Percentiles rank a stretch among this genome's conserved stretches.
These are phyloP conservation scores for Apis laboriosa DNA, from an alignment of 1,140 invertebrate species.

Conservation along the genomic window DNA sequence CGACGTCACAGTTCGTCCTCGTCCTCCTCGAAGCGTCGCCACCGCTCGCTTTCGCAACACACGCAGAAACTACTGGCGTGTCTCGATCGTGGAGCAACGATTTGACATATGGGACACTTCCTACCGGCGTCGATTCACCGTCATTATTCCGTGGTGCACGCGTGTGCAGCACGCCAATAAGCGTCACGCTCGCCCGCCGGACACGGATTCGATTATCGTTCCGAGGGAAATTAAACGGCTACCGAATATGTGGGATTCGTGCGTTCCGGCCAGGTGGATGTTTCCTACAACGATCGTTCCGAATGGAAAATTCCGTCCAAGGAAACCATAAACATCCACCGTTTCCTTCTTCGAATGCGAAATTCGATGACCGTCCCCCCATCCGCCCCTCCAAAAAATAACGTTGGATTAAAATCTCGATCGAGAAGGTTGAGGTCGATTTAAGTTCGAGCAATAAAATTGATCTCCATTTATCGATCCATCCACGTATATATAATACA, in stretches of 20 bases:
- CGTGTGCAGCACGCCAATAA: slow-evolving; percentile 39
- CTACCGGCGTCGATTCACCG: slow-evolving; percentile 38
- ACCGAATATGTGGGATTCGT: background rate
- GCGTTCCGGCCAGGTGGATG: background rate
- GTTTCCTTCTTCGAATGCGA: no score
- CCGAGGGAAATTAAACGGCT: slow-evolving; percentile 25
- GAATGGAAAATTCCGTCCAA: background rate
- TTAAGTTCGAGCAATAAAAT: no score
- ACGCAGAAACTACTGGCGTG: slow-evolving; percentile 17
- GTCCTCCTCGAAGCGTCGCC: background rate
- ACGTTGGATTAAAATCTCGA: no score
- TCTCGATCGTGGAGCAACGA: slow-evolving; percentile 29
- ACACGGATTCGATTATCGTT: slow-evolving; percentile 38
- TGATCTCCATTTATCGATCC: no score
- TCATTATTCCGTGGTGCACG: slow-evolving; percentile 33
- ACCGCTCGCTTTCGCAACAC: slow-evolving; percentile 24
- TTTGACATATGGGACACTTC: slow-evolving; percentile 47
- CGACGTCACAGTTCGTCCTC: background rate
- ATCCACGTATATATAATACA: no score
- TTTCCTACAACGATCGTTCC: background rate
- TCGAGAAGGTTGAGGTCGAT: no score
- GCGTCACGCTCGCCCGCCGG: slow-evolving; percentile 35
- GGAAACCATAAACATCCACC: no score
- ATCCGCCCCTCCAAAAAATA: no score
- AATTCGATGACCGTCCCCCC: no score